A percentile compares a stretch with the other conserved stretches of the same genome.
Conservation (phyloP, 2,888 invertebrate species). For the Tricholauxania praeusta region DNA sequence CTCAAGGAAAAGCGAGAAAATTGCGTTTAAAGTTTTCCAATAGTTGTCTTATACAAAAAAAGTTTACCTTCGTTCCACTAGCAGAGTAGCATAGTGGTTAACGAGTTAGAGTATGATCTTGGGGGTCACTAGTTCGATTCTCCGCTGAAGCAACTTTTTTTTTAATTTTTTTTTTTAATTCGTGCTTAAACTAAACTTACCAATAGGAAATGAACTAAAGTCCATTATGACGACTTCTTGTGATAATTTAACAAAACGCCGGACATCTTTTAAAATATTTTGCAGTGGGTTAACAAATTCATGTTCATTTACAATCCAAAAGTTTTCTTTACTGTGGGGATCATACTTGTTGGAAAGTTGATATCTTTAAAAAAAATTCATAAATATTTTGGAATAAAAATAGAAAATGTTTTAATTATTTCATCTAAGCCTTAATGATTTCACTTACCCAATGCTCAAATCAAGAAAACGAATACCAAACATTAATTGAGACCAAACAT, state of each 20-base stretch:
- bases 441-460: conserved; percentile 79
- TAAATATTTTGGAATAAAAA: neutral
- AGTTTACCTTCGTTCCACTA: too few relatives aligned
- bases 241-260: conserved; percentile 76
- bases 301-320: conserved; percentile 65
- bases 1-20: too few relatives aligned
- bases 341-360: conserved; percentile 48
- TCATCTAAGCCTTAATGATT: neutral
- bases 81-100: too few relatives aligned
- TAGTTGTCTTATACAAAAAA: too few relatives aligned
- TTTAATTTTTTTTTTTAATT: too few relatives aligned
- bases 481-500: conserved; percentile 86
- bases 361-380: conserved; percentile 48
- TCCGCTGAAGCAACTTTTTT: too few relatives aligned
- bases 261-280: conserved; percentile 77
- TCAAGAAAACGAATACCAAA: conserved; percentile 87
- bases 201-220: conserved; percentile 82
- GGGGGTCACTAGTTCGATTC: too few relatives aligned
- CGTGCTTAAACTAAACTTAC: conserved; percentile 43
- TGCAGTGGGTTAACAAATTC: conserved; percentile 73
- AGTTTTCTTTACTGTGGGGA: conserved; percentile 54
- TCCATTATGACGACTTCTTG: conserved; percentile 83
- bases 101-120: too few relatives aligned
- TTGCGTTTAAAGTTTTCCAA: too few relatives aligned
- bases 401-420: neutral